Evolutionary conservation across 2,888 invertebrate species (phyloP).

Genomic region (Acanthosoma haemorrhoidale): DNA sequence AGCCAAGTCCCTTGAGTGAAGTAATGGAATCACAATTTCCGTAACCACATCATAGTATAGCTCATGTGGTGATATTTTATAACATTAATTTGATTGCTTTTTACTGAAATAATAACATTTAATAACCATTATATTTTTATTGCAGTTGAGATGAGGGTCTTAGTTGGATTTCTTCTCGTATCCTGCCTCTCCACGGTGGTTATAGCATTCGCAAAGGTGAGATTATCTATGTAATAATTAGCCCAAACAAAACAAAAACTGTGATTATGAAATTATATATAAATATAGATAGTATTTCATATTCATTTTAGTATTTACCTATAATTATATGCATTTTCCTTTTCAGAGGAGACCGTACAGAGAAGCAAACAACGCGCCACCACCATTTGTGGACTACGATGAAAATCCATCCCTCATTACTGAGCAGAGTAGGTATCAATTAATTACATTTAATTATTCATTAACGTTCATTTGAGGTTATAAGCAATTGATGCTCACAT

Average conservation of each 20-base stretch:
- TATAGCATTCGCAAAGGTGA: slow-evolving; percentile 2
- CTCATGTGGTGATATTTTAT: too few relatives aligned
- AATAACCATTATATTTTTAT: neutral
- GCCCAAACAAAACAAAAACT: neutral
- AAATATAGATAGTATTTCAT: neutral
- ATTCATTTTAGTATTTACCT: neutral
- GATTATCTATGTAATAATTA: neutral
- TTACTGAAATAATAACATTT: too few relatives aligned
- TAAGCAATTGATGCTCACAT: too few relatives aligned
- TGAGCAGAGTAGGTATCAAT: slow-evolving; percentile 38
- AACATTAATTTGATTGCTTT: too few relatives aligned
- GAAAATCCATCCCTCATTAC: slow-evolving; percentile 37
- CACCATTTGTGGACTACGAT: slow-evolving; percentile 34
- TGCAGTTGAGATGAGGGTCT: slow-evolving; percentile 3
- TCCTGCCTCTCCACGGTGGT: slow-evolving; percentile 13
- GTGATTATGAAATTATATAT: neutral
- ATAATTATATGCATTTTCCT: neutral
- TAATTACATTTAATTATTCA: neutral
- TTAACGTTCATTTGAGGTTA: neutral
- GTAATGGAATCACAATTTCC: too few relatives aligned
- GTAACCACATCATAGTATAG: too few relatives aligned
- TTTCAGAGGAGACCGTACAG: slow-evolving; percentile 12
- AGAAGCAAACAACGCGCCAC: neutral
- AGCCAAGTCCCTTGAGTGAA: too few relatives aligned
- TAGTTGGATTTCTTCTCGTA: slow-evolving; percentile 6